Conservation (phyloP, 2,888 invertebrate species). For the Oxyscelio sp. region DNA sequence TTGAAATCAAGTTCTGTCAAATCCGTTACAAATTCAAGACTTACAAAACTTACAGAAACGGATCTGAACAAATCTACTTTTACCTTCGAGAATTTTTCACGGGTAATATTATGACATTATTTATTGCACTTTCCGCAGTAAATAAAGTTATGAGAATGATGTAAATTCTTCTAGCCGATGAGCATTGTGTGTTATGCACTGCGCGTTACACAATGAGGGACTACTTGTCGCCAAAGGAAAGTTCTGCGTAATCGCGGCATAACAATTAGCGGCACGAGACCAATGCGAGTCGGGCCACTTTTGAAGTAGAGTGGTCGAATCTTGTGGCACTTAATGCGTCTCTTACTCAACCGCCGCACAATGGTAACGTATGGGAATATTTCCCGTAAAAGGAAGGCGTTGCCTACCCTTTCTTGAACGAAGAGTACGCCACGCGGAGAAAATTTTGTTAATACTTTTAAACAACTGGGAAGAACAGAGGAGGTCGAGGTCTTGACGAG, state of each 20-base stretch:
- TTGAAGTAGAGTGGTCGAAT: constrained; percentile 72
- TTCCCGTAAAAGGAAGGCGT: constrained; percentile 84
- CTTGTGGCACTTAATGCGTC: constrained; percentile 71
- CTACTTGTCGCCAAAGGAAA: constrained; percentile 73
- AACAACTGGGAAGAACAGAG: constrained; percentile 65
- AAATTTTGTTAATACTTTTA: constrained; percentile 74
- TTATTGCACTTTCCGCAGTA: no score
- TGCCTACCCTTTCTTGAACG: constrained; percentile 81
- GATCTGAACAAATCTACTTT: no score
- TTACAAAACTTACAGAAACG: no score
- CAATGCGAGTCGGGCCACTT: constrained; percentile 76
- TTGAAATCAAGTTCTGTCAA: no score
- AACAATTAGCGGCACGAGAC: constrained; percentile 81
- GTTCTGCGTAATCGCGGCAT: constrained; percentile 74
- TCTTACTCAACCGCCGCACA: constrained; percentile 84
- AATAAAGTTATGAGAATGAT: constrained; percentile 6
- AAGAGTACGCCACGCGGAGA: constrained; percentile 77
- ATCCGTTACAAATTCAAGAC: no score
- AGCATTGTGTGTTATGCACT: constrained; percentile 31
- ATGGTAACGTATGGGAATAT: constrained; percentile 86
- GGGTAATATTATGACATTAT: no score
- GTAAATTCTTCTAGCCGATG: constrained; percentile 25
- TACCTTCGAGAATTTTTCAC: no score
- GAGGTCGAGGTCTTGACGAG: constrained; percentile 79
- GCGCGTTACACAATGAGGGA: constrained; percentile 46